A percentile compares a stretch with the other conserved stretches of the same genome.
Evolutionary conservation across 2,888 invertebrate genomes (phyloP).

Genomic region (Sympetrum striolatum): DNA sequence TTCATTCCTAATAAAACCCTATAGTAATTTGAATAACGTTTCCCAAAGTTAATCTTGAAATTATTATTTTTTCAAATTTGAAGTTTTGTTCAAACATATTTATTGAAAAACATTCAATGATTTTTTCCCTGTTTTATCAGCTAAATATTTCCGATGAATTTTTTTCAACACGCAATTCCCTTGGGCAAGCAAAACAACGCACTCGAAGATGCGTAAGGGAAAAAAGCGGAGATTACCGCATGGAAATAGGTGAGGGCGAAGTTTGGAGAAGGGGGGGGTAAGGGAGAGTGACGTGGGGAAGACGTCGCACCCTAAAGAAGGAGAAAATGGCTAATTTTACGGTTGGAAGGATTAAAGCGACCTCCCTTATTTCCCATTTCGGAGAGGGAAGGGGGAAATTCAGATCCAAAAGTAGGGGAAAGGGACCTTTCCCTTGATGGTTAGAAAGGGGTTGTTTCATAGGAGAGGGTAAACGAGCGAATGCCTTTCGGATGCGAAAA

Average conservation of each 20-base stretch:
- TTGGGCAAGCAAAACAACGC: too few relatives aligned
- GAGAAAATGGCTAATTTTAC: constrained; percentile 41
- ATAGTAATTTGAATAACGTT: too few relatives aligned
- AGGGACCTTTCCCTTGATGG: too few relatives aligned
- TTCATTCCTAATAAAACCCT: too few relatives aligned
- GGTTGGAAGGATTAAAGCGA: constrained; percentile 39
- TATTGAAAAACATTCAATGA: too few relatives aligned
- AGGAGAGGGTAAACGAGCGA: not conserved
- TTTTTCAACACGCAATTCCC: too few relatives aligned
- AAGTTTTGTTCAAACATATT: too few relatives aligned
- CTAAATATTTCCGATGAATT: too few relatives aligned
- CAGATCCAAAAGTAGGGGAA: not conserved
- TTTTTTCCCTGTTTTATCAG: too few relatives aligned
- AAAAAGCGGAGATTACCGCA: not conserved
- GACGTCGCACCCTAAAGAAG: not conserved
- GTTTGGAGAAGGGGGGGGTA: not conserved
- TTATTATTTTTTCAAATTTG: too few relatives aligned
- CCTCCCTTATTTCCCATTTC: constrained; percentile 24
- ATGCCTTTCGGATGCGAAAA: not conserved
- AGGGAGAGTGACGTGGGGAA: not conserved
- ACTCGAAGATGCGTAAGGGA: not conserved
- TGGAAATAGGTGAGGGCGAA: not conserved
- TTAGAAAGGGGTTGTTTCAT: too few relatives aligned
- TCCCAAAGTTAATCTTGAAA: too few relatives aligned
- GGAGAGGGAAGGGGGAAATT: not conserved